phyloP scores from a whole-genome alignment of 2,113 vertebrate genomes.

The Harpagus bidentatus region DNA sequence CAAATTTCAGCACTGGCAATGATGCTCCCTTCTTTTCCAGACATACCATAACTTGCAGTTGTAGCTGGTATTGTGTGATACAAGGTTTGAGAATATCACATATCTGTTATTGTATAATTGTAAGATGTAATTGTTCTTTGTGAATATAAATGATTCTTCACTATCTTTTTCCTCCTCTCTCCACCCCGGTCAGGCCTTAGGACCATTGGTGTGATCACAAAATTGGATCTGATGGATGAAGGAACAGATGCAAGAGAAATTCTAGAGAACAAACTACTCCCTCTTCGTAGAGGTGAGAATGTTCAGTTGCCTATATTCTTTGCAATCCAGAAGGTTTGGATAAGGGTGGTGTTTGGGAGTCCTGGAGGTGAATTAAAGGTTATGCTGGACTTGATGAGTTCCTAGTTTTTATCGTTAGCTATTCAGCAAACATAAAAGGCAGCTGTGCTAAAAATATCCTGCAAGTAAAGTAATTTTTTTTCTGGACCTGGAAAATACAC shows the following conservation, averaged over 20 bases:
- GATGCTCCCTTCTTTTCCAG: background rate
- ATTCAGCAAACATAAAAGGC: background rate
- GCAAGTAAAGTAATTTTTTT: background rate
- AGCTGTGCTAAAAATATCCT: background rate
- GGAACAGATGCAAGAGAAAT: slow-evolving; percentile 88
- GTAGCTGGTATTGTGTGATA: background rate
- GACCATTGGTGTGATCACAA: slow-evolving; percentile 93
- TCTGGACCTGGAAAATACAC: background rate
- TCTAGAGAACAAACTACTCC: slow-evolving; percentile 90
- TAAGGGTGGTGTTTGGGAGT: background rate
- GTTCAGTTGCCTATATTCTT: background rate
- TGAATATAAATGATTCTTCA: background rate
- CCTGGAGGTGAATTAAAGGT: background rate
- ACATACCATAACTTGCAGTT: background rate
- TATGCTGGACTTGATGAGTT: background rate
- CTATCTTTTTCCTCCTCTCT: background rate
- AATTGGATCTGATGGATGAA: slow-evolving; percentile 93
- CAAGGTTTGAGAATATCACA: background rate
- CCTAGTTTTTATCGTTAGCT: background rate
- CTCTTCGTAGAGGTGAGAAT: slow-evolving; percentile 86
- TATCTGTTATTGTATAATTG: background rate
- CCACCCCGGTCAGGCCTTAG: slow-evolving; percentile 75
- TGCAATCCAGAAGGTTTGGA: background rate
- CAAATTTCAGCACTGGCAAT: background rate
- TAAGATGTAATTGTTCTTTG: background rate